Conservation (phyloP, 2,888 invertebrate species). For the Lamellibrachia satsuma region DNA sequence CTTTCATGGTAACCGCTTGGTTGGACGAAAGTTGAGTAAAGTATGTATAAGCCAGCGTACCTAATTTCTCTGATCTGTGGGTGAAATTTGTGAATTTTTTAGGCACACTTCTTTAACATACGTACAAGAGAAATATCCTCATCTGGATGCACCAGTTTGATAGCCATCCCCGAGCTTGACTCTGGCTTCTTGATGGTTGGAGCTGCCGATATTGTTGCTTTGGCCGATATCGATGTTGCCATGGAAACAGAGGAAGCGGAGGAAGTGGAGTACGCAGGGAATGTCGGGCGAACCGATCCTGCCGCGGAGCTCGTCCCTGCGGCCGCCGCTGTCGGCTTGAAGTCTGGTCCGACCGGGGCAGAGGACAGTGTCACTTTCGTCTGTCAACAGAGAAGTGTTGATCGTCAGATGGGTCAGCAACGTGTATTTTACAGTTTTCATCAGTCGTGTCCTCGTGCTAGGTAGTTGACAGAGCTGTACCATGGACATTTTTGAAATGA, state of each 20-base stretch:
- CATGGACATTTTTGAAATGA: too few species aligned
- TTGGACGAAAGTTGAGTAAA: too few species aligned
- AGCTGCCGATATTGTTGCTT: conserved; percentile 59
- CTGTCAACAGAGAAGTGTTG: neutral
- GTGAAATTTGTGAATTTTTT: neutral
- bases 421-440: neutral
- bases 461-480: too few species aligned
- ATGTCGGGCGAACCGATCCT: conserved; percentile 53
- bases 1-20: neutral
- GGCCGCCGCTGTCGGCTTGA: conserved; percentile 40
- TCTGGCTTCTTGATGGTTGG: conserved; percentile 63
- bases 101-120: neutral
- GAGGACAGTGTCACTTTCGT: conserved; percentile 25
- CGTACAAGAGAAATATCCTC: conserved; percentile 64
- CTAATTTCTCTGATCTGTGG: too few species aligned
- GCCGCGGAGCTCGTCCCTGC: neutral
- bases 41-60: too few species aligned
- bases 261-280: conserved; percentile 51
- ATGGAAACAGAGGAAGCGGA: conserved; percentile 39
- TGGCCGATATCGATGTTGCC: conserved; percentile 40
- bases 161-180: conserved; percentile 62
- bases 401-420: neutral
- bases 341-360: conserved; percentile 43
- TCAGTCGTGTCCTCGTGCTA: too few species aligned
- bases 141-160: conserved; percentile 63